phyloP scores from a whole-genome alignment of 2,888 invertebrate species.

The Lepetodrilus schrolli region DNA sequence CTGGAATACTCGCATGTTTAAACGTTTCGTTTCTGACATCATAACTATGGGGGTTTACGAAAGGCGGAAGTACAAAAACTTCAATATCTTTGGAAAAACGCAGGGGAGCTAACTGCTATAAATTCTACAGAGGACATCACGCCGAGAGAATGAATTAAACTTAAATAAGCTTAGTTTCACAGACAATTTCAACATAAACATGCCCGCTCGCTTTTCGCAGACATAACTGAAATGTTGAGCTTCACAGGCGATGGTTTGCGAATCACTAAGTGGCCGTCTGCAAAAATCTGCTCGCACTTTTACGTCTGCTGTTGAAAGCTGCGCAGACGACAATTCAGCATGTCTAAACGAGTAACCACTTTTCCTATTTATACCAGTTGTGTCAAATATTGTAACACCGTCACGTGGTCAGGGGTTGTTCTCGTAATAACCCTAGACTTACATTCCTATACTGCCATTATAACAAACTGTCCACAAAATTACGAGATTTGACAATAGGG shows the following conservation, averaged over 20 bases:
- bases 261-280: constrained; percentile 16
- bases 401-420: no score
- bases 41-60: neutral
- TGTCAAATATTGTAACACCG: no score
- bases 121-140: constrained; percentile 10
- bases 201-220: neutral
- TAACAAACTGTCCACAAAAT: no score
- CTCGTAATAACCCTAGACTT: no score
- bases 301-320: constrained; percentile 11
- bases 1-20: neutral
- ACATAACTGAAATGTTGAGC: no score
- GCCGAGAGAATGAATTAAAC: constrained; percentile 11
- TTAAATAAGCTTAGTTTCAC: constrained; percentile 21
- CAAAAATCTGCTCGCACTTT: neutral
- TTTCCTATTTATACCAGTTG: no score
- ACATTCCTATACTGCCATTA: no score
- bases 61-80: constrained; percentile 9
- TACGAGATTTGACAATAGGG: no score
- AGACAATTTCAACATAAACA: constrained; percentile 27
- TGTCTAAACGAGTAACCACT: constrained; percentile 23
- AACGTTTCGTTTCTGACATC: neutral
- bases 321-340: constrained; percentile 15
- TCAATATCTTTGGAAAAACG: neutral
- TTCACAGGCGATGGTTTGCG: no score
- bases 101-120: neutral